Conservation (phyloP, 2,888 invertebrate species). For the Gymnoscelis rufifasciata region DNA sequence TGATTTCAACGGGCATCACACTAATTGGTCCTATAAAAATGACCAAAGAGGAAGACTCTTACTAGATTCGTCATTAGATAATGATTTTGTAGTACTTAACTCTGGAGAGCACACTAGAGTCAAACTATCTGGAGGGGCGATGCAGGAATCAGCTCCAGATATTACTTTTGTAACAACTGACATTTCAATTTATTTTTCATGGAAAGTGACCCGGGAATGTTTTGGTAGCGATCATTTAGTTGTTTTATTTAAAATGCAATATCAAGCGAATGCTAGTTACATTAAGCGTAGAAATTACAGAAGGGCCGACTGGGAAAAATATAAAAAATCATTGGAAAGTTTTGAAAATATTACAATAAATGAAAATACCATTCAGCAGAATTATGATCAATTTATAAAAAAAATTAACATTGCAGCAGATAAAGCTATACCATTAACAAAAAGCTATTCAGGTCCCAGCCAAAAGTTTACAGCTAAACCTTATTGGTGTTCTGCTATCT, state of each 20-base stretch:
- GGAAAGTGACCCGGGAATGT: background rate
- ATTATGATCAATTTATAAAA: background rate
- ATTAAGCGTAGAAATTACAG: background rate
- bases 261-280: background rate
- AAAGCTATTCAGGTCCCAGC: background rate
- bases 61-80: no score
- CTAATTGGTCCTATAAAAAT: no score
- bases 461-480: background rate
- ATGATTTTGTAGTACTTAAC: no score
- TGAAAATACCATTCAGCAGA: background rate
- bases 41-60: background rate
- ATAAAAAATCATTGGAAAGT: background rate
- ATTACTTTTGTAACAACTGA: background rate
- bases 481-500: background rate
- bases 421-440: background rate
- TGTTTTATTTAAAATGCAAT: background rate
- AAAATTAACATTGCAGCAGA: background rate
- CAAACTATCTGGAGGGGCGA: background rate
- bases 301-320: background rate
- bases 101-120: background rate
- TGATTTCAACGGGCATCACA: no score
- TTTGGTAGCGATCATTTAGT: background rate
- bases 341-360: background rate
- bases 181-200: background rate
- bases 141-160: background rate